These are phyloP conservation scores for Pentalonia nigronervosa DNA, from an alignment of 1,140 invertebrate genomes.

Conservation along the genomic window DNA sequence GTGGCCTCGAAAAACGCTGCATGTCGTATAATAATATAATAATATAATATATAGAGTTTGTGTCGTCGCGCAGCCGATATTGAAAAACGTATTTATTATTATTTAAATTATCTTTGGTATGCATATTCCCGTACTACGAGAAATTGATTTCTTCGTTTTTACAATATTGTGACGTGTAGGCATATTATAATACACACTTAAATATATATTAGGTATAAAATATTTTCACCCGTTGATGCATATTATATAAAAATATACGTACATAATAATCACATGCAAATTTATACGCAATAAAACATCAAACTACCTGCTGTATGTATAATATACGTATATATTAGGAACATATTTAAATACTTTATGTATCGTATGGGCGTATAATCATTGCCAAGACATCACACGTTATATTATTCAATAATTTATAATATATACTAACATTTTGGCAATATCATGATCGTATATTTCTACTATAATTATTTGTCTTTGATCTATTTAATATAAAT, in stretches of 20 bases:
- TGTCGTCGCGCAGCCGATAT: neutral
- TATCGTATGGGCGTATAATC: neutral
- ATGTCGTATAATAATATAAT: neutral
- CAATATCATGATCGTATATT: too few species aligned
- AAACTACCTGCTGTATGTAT: too few species aligned
- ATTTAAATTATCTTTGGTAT: neutral
- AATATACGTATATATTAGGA: too few species aligned
- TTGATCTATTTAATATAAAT: too few species aligned
- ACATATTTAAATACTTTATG: too few species aligned
- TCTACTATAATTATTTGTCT: too few species aligned
- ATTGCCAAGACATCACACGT: neutral
- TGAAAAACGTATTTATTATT: slow-evolving; percentile 1
- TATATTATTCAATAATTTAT: too few species aligned
- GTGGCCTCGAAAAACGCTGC: neutral
- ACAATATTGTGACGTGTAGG: neutral
- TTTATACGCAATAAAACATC: too few species aligned
- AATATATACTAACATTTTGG: too few species aligned
- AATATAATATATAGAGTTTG: neutral
- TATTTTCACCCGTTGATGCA: neutral
- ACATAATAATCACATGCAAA: neutral
- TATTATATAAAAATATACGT: neutral
- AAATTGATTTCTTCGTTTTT: slow-evolving; percentile 29
- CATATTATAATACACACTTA: neutral
- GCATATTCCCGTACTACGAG: too few species aligned
- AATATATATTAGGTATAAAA: too few species aligned